phyloP scores from a whole-genome alignment of 35 echinoderm and acorn worm genomes.

The Diadema setosum region DNA sequence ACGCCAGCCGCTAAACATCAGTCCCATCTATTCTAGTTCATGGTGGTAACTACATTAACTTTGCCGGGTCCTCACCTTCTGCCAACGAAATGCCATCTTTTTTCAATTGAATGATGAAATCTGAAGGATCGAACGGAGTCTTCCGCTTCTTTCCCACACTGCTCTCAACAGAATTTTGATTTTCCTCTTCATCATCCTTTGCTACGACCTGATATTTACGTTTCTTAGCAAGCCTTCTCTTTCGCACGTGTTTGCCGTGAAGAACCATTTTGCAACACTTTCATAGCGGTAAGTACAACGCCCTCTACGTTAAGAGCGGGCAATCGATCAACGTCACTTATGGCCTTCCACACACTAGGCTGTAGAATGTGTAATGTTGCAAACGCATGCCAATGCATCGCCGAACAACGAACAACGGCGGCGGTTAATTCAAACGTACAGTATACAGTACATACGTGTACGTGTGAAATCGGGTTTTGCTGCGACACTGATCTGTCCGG shows the following conservation, averaged over 20 bases:
- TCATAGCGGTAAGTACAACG: no score
- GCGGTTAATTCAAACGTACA: no score
- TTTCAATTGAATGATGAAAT: slow-evolving; percentile 4
- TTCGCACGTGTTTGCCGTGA: background rate
- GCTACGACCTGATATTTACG: background rate
- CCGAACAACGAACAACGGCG: no score
- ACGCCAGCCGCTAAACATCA: background rate
- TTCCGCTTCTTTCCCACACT: background rate
- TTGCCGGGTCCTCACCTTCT: slow-evolving; percentile 1
- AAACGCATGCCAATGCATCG: no score
- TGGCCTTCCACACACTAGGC: no score
- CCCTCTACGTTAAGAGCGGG: no score
- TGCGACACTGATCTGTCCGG: no score
- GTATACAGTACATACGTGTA: no score
- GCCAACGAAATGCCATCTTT: background rate
- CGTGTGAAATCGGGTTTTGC: no score
- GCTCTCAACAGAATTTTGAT: no score
- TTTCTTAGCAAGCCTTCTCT: background rate
- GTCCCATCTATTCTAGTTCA: background rate
- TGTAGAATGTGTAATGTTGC: no score
- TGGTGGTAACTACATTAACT: background rate
- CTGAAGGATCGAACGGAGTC: background rate
- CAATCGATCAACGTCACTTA: no score
- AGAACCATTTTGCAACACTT: background rate
- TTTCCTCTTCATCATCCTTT: background rate